A percentile compares a stretch with the other conserved stretches of the same genome.
Conservation (phyloP, 2,113 vertebrate species). For the Sula dactylatra region DNA sequence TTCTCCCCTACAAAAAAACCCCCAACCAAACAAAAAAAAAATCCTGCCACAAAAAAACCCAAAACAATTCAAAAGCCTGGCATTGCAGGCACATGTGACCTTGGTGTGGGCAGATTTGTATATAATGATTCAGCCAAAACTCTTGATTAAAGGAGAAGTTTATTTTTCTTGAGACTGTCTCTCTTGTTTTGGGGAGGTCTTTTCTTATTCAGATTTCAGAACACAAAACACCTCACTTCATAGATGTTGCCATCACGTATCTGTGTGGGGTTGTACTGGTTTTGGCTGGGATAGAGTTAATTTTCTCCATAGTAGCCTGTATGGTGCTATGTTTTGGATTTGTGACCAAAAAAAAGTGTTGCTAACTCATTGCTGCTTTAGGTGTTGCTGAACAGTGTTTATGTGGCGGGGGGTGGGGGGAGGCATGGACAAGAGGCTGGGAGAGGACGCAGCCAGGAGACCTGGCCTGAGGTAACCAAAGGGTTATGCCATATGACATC, state of each 20-base stretch:
- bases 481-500: accelerated
- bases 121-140: not conserved
- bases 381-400: not conserved
- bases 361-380: not conserved
- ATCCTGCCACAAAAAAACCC: too few species aligned
- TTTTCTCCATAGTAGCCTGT: not conserved
- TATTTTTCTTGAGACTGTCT: not conserved
- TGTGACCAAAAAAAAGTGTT: not conserved
- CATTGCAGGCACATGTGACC: not conserved
- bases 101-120: not conserved
- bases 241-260: accelerated
- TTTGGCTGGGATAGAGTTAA: not conserved
- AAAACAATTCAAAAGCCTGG: too few species aligned
- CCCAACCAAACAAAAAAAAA: too few species aligned
- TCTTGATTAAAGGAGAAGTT: not conserved
- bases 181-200: not conserved
- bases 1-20: not conserved
- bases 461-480: not conserved
- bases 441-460: not conserved
- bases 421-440: not conserved
- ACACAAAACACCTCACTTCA: not conserved
- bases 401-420: too few species aligned
- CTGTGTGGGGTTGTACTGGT: not conserved
- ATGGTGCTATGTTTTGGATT: not conserved
- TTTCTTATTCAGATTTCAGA: not conserved